A percentile compares a stretch with the other conserved stretches of the same genome.
phyloP scores from a whole-genome alignment of 2,888 invertebrate species.

The Pelosia muscerda region DNA sequence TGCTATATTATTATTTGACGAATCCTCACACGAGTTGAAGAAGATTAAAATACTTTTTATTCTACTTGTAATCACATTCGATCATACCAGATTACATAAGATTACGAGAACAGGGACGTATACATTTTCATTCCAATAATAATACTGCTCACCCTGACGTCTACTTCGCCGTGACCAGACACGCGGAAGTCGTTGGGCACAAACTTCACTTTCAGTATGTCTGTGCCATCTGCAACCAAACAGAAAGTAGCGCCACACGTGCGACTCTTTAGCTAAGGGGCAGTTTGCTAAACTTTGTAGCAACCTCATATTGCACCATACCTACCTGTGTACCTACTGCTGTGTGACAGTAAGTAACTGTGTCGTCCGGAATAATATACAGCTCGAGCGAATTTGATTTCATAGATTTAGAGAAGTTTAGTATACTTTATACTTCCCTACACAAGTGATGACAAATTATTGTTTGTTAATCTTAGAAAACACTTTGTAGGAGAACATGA shows the following conservation, averaged over 20 bases:
- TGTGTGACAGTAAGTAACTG: too few relatives aligned
- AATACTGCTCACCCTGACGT: constrained; percentile 52
- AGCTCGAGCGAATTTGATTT: not conserved
- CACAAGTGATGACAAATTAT: not conserved
- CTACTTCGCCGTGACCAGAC: constrained; percentile 51
- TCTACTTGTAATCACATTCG: too few relatives aligned
- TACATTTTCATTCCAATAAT: too few relatives aligned
- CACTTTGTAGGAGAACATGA: not conserved
- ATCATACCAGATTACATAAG: too few relatives aligned
- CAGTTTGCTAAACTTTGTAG: not conserved
- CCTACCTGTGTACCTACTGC: too few relatives aligned
- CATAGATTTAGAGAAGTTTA: not conserved
- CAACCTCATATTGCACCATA: not conserved
- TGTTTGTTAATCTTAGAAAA: too few relatives aligned
- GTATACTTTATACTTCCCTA: not conserved
- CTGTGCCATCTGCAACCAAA: constrained; percentile 60
- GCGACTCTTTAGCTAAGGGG: too few relatives aligned
- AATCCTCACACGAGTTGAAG: too few relatives aligned
- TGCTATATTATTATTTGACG: too few relatives aligned
- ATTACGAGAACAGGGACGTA: too few relatives aligned
- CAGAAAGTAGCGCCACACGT: not conserved
- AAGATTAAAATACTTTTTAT: too few relatives aligned
- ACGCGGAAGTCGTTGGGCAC: constrained; percentile 62
- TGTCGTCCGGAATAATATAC: too few relatives aligned
- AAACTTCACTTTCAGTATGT: constrained; percentile 60